Evolutionary conservation across 2,888 invertebrate genomes (phyloP), one percentile per base, ranked within the genome.

Genomic region (Chloroclystis v-ata): DNA sequence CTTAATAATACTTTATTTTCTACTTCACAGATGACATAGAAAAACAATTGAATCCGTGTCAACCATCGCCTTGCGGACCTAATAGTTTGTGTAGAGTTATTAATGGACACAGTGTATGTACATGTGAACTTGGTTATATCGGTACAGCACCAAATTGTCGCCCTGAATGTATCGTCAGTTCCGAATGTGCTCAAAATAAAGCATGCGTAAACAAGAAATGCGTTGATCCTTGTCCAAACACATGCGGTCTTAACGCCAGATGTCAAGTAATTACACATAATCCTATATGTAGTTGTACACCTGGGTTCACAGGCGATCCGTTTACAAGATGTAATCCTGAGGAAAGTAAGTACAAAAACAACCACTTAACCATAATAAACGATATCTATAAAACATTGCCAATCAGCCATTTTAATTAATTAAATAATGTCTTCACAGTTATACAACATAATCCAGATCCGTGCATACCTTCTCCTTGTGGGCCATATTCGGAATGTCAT

Each of bases 211-310:
- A 92, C 60, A 93, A 93, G 65, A 94, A 93, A 78, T 96, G 95
- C 66, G 80, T 90, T 50, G 93, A 95, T 74, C 95, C 95, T 7
- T 95, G 95, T 68, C 92, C 93, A 12, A 93, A 94, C 55, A 92
- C 93, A 9, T 96, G 95, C 67, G 95, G 95, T 32, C 78, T 91
- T 37, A 94, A 95, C 67, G 94, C 95, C 25, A 91, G 93, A 54
- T 96, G 96, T 68, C 92, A 93, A 80, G 94, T 95, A 38, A 91
- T 95, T 42, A 95, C 95, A 62, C 96, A 96, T 70, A 94, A 94
- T 73, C 95, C 96, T 26, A 93, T 95, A 63, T 96, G 96, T 78
- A 94, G 92, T 68, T 96, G 96, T 69, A 90, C 93, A 48, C 87
- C 90, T 57, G 93, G 93, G 57, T 94, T 90, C 71, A 92, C 92